A percentile compares a stretch with the other conserved stretches of the same genome.
These are phyloP conservation scores for Drosophila kohkoa DNA, from an alignment of 1,140 invertebrate genomes.

Conservation along the genomic window DNA sequence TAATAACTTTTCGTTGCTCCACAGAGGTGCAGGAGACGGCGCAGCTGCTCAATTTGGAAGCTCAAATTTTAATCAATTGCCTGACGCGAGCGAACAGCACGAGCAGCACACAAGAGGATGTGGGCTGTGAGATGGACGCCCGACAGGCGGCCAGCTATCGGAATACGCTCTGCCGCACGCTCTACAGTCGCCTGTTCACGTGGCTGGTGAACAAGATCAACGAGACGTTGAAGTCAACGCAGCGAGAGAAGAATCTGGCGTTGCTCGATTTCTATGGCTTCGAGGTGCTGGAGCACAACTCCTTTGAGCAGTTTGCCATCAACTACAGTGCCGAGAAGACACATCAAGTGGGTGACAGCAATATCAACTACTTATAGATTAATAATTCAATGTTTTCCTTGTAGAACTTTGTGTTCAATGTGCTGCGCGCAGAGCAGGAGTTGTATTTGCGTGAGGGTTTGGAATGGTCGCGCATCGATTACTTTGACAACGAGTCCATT, in stretches of 20 bases:
- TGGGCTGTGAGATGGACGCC: constrained; percentile 86
- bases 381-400: neutral
- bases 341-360: constrained; percentile 86
- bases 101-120: constrained; percentile 78
- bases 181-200: constrained; percentile 91
- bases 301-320: constrained; percentile 93
- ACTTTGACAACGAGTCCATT: constrained; percentile 88
- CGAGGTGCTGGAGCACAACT: constrained; percentile 91
- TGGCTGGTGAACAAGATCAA: constrained; percentile 92
- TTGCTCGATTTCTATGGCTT: constrained; percentile 96
- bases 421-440: constrained; percentile 90
- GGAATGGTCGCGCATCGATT: constrained; percentile 89
- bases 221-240: constrained; percentile 89
- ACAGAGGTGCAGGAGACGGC: constrained; percentile 83
- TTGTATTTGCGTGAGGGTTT: constrained; percentile 92
- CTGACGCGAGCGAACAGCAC: constrained; percentile 80
- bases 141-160: constrained; percentile 87
- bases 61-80: constrained; percentile 84
- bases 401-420: constrained; percentile 79
- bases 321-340: constrained; percentile 97
- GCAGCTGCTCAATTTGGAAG: constrained; percentile 80
- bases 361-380: neutral
- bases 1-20: too few species aligned
- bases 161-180: constrained; percentile 89
- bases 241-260: constrained; percentile 86